Evolutionary conservation across 1,140 invertebrate genomes (phyloP).

Genomic region (Hetaerina americana): DNA sequence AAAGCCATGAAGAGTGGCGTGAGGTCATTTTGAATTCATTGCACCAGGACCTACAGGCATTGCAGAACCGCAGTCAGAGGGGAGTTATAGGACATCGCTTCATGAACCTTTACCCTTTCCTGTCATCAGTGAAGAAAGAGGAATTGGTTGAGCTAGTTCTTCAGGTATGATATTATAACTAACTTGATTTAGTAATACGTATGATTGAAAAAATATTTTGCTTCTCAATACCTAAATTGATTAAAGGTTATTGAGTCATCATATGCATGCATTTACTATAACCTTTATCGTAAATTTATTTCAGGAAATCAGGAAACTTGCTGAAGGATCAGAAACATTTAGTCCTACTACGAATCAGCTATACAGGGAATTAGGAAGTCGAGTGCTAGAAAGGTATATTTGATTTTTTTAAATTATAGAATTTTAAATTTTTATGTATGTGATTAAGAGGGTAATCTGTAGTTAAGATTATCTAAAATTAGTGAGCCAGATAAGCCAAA

Average conservation of each 20-base stretch:
- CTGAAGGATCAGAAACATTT: slow-evolving; percentile 62
- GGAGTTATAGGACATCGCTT: slow-evolving; percentile 25
- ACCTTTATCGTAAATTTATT: too few relatives aligned
- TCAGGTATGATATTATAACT: slow-evolving; percentile 31
- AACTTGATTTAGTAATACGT: too few relatives aligned
- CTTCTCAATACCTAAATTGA: too few relatives aligned
- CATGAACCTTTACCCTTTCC: slow-evolving; percentile 58
- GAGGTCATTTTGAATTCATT: slow-evolving; percentile 44
- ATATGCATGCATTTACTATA: too few relatives aligned
- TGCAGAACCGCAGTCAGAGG: slow-evolving; percentile 34
- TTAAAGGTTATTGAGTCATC: too few relatives aligned
- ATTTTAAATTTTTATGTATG: too few relatives aligned
- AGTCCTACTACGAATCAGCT: slow-evolving; percentile 52
- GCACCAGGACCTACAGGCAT: slow-evolving; percentile 35
- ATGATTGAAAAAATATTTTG: too few relatives aligned
- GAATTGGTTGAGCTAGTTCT: slow-evolving; percentile 47
- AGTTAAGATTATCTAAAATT: too few relatives aligned
- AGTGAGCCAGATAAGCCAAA: too few relatives aligned
- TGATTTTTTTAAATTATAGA: too few relatives aligned
- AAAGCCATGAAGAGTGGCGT: slow-evolving; percentile 52
- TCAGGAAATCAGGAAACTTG: slow-evolving; percentile 50
- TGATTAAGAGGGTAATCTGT: too few relatives aligned
- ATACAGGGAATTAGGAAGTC: slow-evolving; percentile 51
- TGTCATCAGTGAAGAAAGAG: slow-evolving; percentile 47
- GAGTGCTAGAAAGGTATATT: slow-evolving; percentile 43